phyloP scores from a whole-genome alignment of 2,888 invertebrate species.

The Stegophylla sp. region DNA sequence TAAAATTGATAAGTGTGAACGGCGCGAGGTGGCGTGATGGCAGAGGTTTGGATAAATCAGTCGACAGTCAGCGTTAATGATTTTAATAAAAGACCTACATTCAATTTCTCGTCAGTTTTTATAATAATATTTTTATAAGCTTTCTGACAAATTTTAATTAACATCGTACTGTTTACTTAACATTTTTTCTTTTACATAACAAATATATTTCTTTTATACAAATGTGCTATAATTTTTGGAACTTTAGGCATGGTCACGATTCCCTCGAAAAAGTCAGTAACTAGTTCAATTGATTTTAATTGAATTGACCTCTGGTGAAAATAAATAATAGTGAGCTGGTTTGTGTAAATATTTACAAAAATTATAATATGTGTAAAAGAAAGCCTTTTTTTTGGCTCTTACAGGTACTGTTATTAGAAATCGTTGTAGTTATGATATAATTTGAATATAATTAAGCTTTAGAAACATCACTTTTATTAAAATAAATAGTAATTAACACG shows the following conservation, averaged over 20 bases:
- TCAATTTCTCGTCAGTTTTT: background rate
- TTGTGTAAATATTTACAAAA: background rate
- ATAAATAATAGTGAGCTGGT: background rate
- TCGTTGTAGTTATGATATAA: background rate
- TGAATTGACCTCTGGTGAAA: constrained; percentile 43
- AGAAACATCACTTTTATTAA: constrained; percentile 24
- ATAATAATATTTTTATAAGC: background rate
- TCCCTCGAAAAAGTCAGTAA: constrained; percentile 21
- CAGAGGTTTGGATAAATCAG: constrained; percentile 40
- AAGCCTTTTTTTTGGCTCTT: background rate
- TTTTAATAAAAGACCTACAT: constrained; percentile 7
- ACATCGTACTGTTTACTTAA: no score
- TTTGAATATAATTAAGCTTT: background rate
- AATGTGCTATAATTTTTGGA: background rate
- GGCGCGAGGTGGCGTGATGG: constrained; percentile 47
- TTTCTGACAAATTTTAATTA: background rate
- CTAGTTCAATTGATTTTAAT: constrained; percentile 40
- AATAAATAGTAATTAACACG: background rate
- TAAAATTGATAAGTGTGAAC: constrained; percentile 19
- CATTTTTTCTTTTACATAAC: no score
- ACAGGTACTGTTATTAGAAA: background rate
- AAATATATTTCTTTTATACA: no score
- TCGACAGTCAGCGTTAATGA: constrained; percentile 29
- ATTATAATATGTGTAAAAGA: background rate
- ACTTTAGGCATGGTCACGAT: constrained; percentile 3